Conservation (phyloP, 2,113 vertebrate genomes). For the Takifugu flavidus region DNA sequence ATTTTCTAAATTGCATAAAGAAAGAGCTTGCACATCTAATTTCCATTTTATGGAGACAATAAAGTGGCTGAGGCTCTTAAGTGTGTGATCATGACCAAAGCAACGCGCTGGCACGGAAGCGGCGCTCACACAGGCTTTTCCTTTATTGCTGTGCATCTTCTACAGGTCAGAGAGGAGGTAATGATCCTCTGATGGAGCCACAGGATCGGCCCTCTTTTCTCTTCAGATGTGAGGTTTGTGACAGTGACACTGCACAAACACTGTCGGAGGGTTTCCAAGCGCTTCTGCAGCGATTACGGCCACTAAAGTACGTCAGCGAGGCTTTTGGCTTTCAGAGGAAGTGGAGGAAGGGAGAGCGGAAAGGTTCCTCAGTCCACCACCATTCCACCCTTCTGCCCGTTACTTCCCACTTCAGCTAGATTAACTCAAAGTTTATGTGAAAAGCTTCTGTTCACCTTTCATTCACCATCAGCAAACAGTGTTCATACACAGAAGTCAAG, state of each 20-base stretch:
- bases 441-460: conserved; percentile 22
- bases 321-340: conserved; percentile 44
- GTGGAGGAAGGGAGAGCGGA: conserved; percentile 29
- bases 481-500: background rate
- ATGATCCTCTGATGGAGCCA: conserved; percentile 39
- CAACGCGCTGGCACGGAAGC: conserved; percentile 15
- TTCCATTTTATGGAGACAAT: conserved; percentile 57
- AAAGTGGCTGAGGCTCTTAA: conserved; percentile 44
- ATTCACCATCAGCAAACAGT: conserved; percentile 1
- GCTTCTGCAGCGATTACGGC: conserved; percentile 29
- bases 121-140: conserved; percentile 33
- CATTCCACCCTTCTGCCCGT: conserved; percentile 34
- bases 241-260: conserved; percentile 48
- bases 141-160: conserved; percentile 50
- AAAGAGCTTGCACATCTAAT: conserved; percentile 35
- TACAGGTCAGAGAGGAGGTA: conserved; percentile 55
- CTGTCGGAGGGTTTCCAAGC: background rate
- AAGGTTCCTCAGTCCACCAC: conserved; percentile 40
- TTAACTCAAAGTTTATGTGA: conserved; percentile 33
- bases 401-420: conserved; percentile 43
- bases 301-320: conserved; percentile 37
- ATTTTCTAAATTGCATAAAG: conserved; percentile 40
- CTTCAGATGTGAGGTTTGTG: conserved; percentile 33
- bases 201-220: conserved; percentile 23
- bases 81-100: conserved; percentile 50